Conservation (phyloP, 1,140 invertebrate species). For the Ruditapes philippinarum region DNA sequence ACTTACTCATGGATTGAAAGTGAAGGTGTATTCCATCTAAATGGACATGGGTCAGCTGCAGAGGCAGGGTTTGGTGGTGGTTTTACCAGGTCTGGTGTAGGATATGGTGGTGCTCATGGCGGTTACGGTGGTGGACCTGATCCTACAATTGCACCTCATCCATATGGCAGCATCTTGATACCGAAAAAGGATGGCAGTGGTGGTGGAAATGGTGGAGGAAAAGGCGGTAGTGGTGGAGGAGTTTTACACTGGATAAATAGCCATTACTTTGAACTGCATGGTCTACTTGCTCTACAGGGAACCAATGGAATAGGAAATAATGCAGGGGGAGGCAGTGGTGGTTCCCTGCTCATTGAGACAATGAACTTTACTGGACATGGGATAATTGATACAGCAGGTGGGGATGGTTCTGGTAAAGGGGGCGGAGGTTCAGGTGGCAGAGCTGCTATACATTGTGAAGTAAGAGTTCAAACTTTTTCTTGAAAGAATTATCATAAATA, state of each 20-base stretch:
- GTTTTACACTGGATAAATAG: conserved; percentile 76
- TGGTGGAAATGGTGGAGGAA: conserved; percentile 77
- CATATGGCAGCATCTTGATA: conserved; percentile 77
- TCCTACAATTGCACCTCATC: conserved; percentile 43
- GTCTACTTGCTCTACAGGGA: conserved; percentile 76
- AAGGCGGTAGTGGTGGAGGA: conserved; percentile 78
- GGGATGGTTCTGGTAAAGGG: conserved; percentile 64
- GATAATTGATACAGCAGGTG: conserved; percentile 75
- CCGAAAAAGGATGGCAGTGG: conserved; percentile 75
- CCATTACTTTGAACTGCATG: conserved; percentile 80
- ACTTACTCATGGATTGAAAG: conserved; percentile 79
- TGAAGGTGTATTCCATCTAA: conserved; percentile 77
- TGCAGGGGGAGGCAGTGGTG: conserved; percentile 80
- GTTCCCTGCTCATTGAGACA: conserved; percentile 77
- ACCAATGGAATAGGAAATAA: conserved; percentile 69
- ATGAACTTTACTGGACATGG: conserved; percentile 82
- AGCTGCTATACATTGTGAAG: conserved; percentile 76
- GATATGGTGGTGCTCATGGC: conserved; percentile 80
- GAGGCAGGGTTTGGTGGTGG: conserved; percentile 75
- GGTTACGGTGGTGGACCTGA: conserved; percentile 76
- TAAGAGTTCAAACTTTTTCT: no score
- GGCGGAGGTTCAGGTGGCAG: conserved; percentile 78
- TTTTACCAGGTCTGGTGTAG: conserved; percentile 63
- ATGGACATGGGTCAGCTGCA: conserved; percentile 71
- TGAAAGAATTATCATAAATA: no score